Conservation (phyloP, 2,113 vertebrate genomes). For the Ornithorhynchus anatinus region DNA sequence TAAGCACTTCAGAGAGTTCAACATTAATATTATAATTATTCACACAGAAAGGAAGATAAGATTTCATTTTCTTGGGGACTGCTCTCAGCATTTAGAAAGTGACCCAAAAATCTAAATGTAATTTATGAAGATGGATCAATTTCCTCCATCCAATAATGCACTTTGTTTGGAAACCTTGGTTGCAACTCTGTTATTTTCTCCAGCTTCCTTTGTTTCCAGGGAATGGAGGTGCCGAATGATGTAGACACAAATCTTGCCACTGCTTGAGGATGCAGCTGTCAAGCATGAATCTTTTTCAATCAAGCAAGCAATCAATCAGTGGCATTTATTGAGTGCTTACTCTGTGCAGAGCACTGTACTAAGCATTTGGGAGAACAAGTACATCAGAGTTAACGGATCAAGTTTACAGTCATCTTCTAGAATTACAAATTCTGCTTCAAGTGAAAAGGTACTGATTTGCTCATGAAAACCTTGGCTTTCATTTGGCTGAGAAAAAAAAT, state of each 20-base stretch:
- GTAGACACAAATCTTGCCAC: constrained; percentile 44
- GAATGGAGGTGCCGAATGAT: constrained; percentile 44
- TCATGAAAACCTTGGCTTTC: too few species aligned
- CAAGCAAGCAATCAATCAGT: too few species aligned
- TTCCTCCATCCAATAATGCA: constrained; percentile 55
- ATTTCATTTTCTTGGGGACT: neutral
- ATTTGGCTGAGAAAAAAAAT: constrained; percentile 12
- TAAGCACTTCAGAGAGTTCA: too few species aligned
- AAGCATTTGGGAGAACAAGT: too few species aligned
- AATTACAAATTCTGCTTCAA: too few species aligned
- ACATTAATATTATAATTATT: too few species aligned
- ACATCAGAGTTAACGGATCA: constrained; percentile 30
- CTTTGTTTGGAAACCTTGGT: constrained; percentile 45
- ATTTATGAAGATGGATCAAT: constrained; percentile 42
- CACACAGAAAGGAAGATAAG: too few species aligned
- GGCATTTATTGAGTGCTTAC: too few species aligned
- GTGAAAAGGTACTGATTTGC: too few species aligned
- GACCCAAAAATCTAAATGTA: constrained; percentile 11
- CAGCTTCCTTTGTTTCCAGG: constrained; percentile 49
- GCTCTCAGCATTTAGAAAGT: constrained; percentile 19
- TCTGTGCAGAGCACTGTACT: too few species aligned
- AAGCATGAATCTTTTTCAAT: constrained; percentile 60
- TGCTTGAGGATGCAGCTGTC: constrained; percentile 66
- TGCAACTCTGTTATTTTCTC: constrained; percentile 42
- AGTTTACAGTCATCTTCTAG: constrained; percentile 29